Evolutionary conservation across 2,113 vertebrate species (phyloP).

Genomic region (Podiceps cristatus): DNA sequence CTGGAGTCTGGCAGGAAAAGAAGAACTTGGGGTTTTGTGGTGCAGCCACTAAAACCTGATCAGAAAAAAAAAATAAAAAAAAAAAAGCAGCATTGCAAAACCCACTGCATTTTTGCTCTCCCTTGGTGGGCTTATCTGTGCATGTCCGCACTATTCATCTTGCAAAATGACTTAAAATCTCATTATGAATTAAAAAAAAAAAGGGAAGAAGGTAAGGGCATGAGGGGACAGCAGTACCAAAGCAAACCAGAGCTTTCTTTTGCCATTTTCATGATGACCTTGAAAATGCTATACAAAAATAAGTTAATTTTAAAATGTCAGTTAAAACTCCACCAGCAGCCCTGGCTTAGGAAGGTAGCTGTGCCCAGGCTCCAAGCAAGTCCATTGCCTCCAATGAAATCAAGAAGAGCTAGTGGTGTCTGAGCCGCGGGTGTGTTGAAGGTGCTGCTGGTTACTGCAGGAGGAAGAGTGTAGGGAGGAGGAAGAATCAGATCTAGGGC

Average conservation of each 20-base stretch:
- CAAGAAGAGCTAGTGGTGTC: background rate
- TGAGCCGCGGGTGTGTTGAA: background rate
- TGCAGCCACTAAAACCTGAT: background rate
- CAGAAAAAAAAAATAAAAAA: background rate
- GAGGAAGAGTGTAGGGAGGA: background rate
- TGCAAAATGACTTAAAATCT: background rate
- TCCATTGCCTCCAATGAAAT: too few relatives aligned
- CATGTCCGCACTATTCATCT: background rate
- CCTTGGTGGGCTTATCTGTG: background rate
- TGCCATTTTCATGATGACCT: background rate
- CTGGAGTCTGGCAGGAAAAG: background rate
- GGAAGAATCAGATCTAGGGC: background rate
- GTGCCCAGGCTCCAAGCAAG: background rate
- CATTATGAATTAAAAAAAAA: background rate
- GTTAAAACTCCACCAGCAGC: background rate
- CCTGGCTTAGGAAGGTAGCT: background rate
- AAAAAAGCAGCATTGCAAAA: background rate
- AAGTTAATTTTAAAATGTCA: background rate
- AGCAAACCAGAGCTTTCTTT: background rate
- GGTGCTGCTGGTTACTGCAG: background rate
- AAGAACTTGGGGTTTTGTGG: background rate
- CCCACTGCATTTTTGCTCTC: background rate
- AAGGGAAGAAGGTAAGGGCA: background rate
- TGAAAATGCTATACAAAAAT: background rate
- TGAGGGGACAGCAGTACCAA: background rate